These are phyloP conservation scores for Choristoneura rosaceana DNA, from an alignment of 2,888 invertebrate genomes.

Conservation along the genomic window DNA sequence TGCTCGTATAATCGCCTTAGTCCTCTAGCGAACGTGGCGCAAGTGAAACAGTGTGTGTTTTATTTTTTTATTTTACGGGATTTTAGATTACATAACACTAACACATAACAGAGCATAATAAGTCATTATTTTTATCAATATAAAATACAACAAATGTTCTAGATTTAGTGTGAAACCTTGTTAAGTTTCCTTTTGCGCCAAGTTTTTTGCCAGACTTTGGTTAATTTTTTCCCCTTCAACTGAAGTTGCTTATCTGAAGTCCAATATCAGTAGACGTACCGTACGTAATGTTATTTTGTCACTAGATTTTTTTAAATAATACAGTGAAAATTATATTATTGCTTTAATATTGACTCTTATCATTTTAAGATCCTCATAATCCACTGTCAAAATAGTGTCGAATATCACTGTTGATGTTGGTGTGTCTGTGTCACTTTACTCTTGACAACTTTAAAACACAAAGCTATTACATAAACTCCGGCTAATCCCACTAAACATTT, in stretches of 20 bases:
- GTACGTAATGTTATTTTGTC: no score
- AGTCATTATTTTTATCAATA: no score
- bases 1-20: not conserved
- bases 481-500: constrained; percentile 40
- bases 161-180: not conserved
- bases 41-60: not conserved
- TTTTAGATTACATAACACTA: no score
- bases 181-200: not conserved
- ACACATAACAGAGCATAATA: no score
- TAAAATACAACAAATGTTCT: not conserved
- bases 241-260: not conserved
- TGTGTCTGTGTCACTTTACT: constrained; percentile 1
- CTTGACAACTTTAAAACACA: constrained; percentile 11
- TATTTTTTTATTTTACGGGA: not conserved
- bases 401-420: not conserved
- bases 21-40: not conserved
- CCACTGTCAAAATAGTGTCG: not conserved
- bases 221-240: not conserved
- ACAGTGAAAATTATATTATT: no score
- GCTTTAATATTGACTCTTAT: not conserved
- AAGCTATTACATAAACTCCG: constrained; percentile 32
- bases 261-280: no score
- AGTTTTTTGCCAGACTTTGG: not conserved
- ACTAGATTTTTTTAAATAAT: no score
- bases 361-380: not conserved